A percentile compares a stretch with the other conserved stretches of the same genome.
Evolutionary conservation across 1,140 invertebrate species (phyloP).

Genomic region (Propsilocerus akamusi): DNA sequence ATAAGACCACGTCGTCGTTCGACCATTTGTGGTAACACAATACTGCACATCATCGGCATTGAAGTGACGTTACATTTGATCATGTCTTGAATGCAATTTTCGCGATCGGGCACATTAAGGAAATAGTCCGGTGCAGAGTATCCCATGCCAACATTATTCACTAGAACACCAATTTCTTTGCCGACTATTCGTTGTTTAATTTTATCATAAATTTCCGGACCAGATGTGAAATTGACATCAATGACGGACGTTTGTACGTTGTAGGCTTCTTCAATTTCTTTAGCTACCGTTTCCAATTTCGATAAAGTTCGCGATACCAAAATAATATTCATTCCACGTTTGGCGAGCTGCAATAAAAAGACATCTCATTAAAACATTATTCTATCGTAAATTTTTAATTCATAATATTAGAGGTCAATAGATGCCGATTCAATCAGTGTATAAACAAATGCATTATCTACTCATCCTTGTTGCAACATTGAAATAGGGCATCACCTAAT

Average conservation of each 20-base stretch:
- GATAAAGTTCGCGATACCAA: conserved; percentile 68
- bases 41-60: conserved; percentile 61
- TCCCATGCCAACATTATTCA: conserved; percentile 92
- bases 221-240: conserved; percentile 66
- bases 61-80: conserved; percentile 55
- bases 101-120: conserved; percentile 40
- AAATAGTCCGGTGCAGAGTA: conserved; percentile 79
- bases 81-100: conserved; percentile 33
- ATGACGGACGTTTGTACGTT: conserved; percentile 66
- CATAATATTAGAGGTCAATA: too few species aligned
- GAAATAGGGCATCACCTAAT: too few species aligned
- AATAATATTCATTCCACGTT: conserved; percentile 65
- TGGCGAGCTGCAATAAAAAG: conserved; percentile 44
- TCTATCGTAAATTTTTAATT: background rate
- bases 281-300: conserved; percentile 64
- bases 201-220: conserved; percentile 48
- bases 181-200: conserved; percentile 54
- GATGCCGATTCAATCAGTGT: too few species aligned
- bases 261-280: conserved; percentile 58
- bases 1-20: conserved; percentile 67
- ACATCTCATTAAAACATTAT: conserved; percentile 6
- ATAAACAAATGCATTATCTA: too few species aligned
- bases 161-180: conserved; percentile 75
- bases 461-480: too few species aligned
- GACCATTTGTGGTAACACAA: conserved; percentile 80